These are phyloP conservation scores for Blera fallax DNA, from an alignment of 2,888 invertebrate genomes.

Conservation along the genomic window DNA sequence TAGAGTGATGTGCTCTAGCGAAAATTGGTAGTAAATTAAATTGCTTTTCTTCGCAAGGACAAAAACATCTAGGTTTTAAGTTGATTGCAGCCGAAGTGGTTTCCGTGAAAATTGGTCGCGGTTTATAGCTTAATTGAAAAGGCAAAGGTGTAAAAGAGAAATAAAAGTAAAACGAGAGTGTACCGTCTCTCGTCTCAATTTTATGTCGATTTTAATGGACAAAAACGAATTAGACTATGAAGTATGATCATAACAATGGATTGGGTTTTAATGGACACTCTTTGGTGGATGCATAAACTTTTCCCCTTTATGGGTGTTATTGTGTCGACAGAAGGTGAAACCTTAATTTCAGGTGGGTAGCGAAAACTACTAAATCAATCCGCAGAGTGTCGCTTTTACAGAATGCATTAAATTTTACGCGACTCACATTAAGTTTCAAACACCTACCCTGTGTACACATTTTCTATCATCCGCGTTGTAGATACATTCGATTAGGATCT, in stretches of 20 bases:
- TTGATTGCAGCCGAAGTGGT: slow-evolving; percentile 25
- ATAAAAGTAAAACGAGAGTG: background rate
- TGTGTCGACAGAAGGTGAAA: background rate
- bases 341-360: background rate
- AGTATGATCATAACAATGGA: background rate
- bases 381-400: no score
- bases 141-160: slow-evolving; percentile 5
- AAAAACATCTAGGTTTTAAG: background rate
- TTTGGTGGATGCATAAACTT: background rate
- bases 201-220: slow-evolving; percentile 37
- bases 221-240: background rate
- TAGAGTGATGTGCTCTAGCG: background rate
- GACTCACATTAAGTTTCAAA: no score
- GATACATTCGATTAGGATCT: no score
- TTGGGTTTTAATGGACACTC: slow-evolving; percentile 4
- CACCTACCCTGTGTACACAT: no score
- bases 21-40: slow-evolving; percentile 53
- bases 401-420: no score
- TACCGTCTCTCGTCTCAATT: background rate
- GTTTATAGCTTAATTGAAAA: slow-evolving; percentile 60
- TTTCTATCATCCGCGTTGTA: no score
- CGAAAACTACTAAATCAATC: background rate
- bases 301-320: background rate
- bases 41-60: slow-evolving; percentile 1
- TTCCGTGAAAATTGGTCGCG: slow-evolving; percentile 38